These are phyloP conservation scores for Hyla sarda DNA, from an alignment of 2,113 vertebrate species.

Conservation along the genomic window DNA sequence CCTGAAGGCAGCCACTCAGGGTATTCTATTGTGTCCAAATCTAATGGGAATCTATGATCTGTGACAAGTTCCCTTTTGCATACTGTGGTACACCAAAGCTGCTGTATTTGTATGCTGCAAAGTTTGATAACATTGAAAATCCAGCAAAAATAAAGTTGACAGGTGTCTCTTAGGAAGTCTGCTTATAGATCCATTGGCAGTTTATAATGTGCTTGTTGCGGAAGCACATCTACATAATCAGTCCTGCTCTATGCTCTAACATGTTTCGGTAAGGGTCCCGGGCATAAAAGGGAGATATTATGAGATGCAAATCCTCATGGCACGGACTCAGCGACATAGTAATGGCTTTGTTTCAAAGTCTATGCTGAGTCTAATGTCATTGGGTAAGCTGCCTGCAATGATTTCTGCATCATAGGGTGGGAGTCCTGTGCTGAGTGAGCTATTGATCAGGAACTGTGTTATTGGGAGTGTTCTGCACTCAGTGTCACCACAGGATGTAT, in stretches of 20 bases:
- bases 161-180: neutral
- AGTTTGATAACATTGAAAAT: neutral
- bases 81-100: neutral
- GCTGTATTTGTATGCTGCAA: neutral
- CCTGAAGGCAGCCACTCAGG: neutral
- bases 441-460: slow-evolving; percentile 16
- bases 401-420: slow-evolving; percentile 32
- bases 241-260: slow-evolving; percentile 30
- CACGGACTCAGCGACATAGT: slow-evolving; percentile 27
- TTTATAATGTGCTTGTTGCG: neutral
- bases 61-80: too few species aligned
- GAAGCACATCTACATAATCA: slow-evolving; percentile 23
- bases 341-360: slow-evolving; percentile 45
- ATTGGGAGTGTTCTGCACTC: neutral
- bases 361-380: slow-evolving; percentile 43
- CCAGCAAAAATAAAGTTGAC: neutral
- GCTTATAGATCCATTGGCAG: neutral
- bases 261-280: slow-evolving; percentile 38
- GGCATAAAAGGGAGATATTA: slow-evolving; percentile 44
- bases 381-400: slow-evolving; percentile 24
- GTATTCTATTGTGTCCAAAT: neutral
- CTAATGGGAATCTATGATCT: too few species aligned
- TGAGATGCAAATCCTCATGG: slow-evolving; percentile 52
- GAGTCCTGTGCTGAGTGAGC: neutral
- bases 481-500: neutral